A percentile compares a stretch with the other conserved stretches of the same genome.
Conservation (phyloP, 2,797 vertebrate species). For the Euthynnus affinis region DNA sequence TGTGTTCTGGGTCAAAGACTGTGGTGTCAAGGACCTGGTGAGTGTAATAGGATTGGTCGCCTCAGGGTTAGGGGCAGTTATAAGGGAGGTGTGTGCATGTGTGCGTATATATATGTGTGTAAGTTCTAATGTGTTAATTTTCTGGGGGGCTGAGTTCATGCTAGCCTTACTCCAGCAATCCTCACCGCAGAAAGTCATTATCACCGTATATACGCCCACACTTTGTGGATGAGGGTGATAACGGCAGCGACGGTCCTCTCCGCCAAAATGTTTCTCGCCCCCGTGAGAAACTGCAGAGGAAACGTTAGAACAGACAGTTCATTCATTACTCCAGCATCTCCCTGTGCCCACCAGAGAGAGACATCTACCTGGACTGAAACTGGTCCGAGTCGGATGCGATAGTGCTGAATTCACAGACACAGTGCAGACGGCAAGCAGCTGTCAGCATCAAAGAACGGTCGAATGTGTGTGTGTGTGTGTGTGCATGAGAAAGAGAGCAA, state of each 20-base stretch:
- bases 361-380: conserved; percentile 54
- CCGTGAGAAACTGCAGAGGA: conserved; percentile 15
- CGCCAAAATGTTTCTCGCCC: conserved; percentile 30
- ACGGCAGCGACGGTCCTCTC: conserved; percentile 4
- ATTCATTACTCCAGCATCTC: conserved; percentile 8
- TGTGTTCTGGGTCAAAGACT: conserved; percentile 49
- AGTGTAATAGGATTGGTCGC: conserved; percentile 20
- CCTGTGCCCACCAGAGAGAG: conserved; percentile 38
- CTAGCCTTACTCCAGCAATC: conserved; percentile 53
- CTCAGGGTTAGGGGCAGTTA: conserved; percentile 35
- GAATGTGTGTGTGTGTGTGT: conserved; percentile 20
- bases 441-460: conserved; percentile 64
- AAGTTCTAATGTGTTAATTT: conserved; percentile 74
- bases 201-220: conserved; percentile 46
- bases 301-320: conserved; percentile 24
- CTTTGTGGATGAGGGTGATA: conserved; percentile 54
- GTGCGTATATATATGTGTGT: conserved; percentile 42
- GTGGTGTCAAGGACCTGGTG: conserved; percentile 30
- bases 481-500: conserved; percentile 4
- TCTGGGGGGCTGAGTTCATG: conserved; percentile 57
- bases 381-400: conserved; percentile 51
- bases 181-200: conserved; percentile 62
- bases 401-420: conserved; percentile 54
- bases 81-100: conserved; percentile 45
- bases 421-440: conserved; percentile 59